Evolutionary conservation across 1,140 invertebrate species (phyloP).

Genomic region (Dendroctonus valens): DNA sequence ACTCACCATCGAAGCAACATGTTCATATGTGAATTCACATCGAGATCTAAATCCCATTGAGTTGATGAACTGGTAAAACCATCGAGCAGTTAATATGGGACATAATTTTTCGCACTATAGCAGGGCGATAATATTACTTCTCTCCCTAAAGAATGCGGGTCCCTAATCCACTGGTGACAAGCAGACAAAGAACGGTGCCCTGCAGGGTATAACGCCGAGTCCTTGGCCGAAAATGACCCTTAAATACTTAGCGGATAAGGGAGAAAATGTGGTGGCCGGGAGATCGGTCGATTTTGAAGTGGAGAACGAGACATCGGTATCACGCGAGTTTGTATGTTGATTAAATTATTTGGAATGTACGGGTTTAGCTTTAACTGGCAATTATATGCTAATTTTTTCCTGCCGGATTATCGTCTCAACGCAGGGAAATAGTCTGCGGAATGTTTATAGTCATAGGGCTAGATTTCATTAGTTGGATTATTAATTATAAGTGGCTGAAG

Average conservation of each 20-base stretch:
- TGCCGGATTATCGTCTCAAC: conserved; percentile 4
- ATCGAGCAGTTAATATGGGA: conserved; percentile 16
- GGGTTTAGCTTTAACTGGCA: conserved; percentile 21
- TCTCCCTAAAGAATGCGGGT: conserved; percentile 30
- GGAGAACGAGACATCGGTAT: conserved; percentile 19
- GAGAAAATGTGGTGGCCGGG: conserved; percentile 1
- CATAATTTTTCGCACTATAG: conserved; percentile 29
- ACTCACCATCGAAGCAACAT: too few relatives aligned
- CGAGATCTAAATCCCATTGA: too few relatives aligned
- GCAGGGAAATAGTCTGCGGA: too few relatives aligned
- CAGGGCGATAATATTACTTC: conserved; percentile 24
- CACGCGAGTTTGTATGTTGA: conserved; percentile 23
- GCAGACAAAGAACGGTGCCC: conserved; percentile 40
- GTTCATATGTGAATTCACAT: too few relatives aligned
- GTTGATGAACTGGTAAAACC: too few relatives aligned
- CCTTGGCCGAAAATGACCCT: conserved; percentile 24
- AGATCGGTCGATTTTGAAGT: conserved; percentile 29
- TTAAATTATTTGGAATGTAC: conserved; percentile 31
- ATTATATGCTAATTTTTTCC: conserved; percentile 31
- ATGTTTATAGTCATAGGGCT: too few relatives aligned
- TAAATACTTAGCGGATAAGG: conserved; percentile 23
- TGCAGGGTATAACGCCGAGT: conserved; percentile 36
- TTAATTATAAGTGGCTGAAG: too few relatives aligned
- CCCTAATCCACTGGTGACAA: conserved; percentile 44
- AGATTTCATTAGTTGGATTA: too few relatives aligned